Evolutionary conservation across 1,140 invertebrate genomes (phyloP), one percentile per base, ranked within the genome.

Genomic region (Lordiphosa stackelbergi): DNA sequence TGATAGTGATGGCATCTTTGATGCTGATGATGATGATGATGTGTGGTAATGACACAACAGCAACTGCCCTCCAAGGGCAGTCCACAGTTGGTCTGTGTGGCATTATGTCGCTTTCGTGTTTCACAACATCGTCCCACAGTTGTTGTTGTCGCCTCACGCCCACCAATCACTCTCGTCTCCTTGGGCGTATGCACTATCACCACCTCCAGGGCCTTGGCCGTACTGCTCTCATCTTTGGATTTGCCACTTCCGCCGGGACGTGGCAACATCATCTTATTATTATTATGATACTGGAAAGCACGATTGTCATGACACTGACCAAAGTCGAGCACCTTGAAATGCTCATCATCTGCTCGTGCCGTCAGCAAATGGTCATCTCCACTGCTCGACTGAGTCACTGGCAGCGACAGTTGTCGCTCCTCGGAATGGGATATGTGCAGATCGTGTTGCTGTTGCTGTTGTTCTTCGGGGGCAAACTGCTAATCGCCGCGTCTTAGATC

Each of bases 401-500:
- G 79, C 40, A 85, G 45, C 52, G 85, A 87, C 4, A 85, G 31
- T 55, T 86, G 74, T 12, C 71, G 81, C 57, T 85, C 81, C 48
- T 86, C 85, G 55, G 85, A 78, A 57, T 68, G 69, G 56, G 71
- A 83, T 58, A 47, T 74, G 56, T 73, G 69, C 35, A 78, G 37
- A 31, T 84, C 58, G 56, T 70, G 49, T 56, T 66, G 60, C 70
- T 85, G 73, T 54, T 84, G 86, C 49, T 66, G 78, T 85, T 87
- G 85, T 85, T 86, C 85, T 73, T 88, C 85, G 87, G 87, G 87
- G 87, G 87, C 87, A 88, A 88, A 91, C 88, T 91, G 90, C 90
- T 92, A 93, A 90, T 93, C 92, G 64, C 91, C 91, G 79, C 92
- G 89, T 51, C 90, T 90, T 51, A 89, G 38, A 31, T 90, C 88